These are phyloP conservation scores for Hycleus cichorii DNA, from an alignment of 1,140 invertebrate genomes.

Conservation along the genomic window DNA sequence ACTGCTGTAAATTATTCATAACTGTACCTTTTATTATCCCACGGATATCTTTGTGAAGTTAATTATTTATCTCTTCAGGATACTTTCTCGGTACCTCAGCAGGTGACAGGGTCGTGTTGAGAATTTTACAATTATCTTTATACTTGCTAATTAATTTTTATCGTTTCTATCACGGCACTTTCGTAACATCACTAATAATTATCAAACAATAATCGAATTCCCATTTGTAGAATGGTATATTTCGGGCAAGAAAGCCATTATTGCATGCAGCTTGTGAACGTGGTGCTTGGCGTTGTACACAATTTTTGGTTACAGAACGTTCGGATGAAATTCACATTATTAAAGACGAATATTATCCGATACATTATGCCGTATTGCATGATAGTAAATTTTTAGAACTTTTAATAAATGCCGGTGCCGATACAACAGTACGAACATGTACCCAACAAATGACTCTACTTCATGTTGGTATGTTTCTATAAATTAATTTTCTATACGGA, in stretches of 20 bases:
- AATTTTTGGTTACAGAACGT: constrained; percentile 54
- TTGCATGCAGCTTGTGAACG: constrained; percentile 61
- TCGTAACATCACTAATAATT: no score
- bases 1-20: no score
- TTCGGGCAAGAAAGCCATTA: constrained; percentile 51
- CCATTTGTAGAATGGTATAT: constrained; percentile 39
- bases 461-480: constrained; percentile 48
- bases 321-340: constrained; percentile 66
- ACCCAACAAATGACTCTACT: constrained; percentile 68
- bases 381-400: constrained; percentile 60
- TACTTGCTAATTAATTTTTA: no score
- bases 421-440: constrained; percentile 58
- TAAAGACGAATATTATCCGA: constrained; percentile 69
- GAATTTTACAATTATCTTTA: no score
- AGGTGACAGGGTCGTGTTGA: no score
- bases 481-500: neutral
- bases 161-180: no score
- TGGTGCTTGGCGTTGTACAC: constrained; percentile 63
- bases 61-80: no score
- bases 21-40: no score
- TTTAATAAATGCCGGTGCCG: constrained; percentile 56
- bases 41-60: no score
- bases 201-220: no score
- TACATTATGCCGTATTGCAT: constrained; percentile 63
- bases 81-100: no score